Base-by-base conservation (phyloP, 2,888 invertebrate species). In the Lamellibrachia columna region DNA sequence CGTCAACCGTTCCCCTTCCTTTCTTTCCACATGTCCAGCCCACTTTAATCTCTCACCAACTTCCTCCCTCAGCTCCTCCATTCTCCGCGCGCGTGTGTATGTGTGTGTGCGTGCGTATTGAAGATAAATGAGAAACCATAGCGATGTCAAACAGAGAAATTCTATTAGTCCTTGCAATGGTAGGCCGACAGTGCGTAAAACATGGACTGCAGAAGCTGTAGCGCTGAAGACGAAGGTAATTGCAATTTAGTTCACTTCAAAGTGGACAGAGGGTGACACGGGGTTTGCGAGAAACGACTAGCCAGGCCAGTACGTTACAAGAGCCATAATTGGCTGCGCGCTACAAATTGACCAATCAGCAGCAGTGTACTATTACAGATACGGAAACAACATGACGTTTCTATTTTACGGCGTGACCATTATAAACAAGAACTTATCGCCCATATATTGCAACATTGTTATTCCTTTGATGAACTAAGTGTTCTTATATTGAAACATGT, bases 401-500 rank as follows among this genome's bases (percentile, higher is more conserved):
- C 75, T 75, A 75, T 75, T 75, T 75, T 75, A 75, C 75, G 75
- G 75, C 75, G 75, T 75, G 75, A 75, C 75, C 75, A 75, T 75
- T 75, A 75, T 75, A 75, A 75, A 75, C 75, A 75, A 75, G 75
- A 75, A 75, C 75, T 75, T 75, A 75, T 75, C 75, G 75, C 75
- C 75, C 75, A n/a, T 75, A 75, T 22, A 75, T 75, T 75, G 22
- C 22, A 22, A 75, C n/a, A 75, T 75, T 75, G 75, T 22, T 22
- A 75, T 22, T 75, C 75, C 15, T 75, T 75, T 22, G 22, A 22
- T 75, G 75, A 75, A 75, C 75, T 22, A n/a, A 22, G 75, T 75
- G 2, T 75, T 75, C 75, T 75, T 22, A 75, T 75, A 75, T 11
- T 91, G 22, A 92, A 93, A 53, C 52, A 97, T 97, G 97, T 98